Conservation (phyloP, 2,113 vertebrate genomes). For the Xenotilapia leptura region DNA sequence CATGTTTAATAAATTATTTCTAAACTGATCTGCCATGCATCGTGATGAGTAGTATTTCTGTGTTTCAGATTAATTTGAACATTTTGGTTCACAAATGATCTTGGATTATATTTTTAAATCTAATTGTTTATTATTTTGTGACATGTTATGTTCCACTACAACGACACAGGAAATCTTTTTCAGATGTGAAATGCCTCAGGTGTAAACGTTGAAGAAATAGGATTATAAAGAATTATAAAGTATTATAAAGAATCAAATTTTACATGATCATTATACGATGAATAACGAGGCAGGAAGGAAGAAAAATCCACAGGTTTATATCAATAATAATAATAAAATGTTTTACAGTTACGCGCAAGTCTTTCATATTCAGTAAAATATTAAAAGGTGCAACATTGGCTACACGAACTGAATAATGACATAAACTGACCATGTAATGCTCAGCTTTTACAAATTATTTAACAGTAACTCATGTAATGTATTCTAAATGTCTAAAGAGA, state of each 20-base stretch:
- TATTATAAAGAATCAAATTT: not conserved
- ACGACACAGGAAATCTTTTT: not conserved
- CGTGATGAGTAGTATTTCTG: not conserved
- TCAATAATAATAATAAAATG: not conserved
- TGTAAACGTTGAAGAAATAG: not conserved
- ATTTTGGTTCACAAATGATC: not conserved
- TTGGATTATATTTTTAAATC: not conserved
- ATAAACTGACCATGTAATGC: not conserved
- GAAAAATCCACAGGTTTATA: not conserved
- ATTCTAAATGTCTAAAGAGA: not conserved
- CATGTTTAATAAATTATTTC: not conserved
- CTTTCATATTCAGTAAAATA: not conserved
- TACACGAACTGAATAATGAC: not conserved
- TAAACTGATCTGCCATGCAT: not conserved
- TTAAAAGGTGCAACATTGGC: not conserved
- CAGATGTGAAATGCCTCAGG: not conserved
- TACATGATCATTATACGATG: not conserved
- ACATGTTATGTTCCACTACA: not conserved
- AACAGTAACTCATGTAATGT: not conserved
- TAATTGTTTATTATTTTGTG: not conserved
- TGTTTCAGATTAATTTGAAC: not conserved
- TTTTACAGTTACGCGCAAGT: accelerated
- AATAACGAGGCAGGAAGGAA: not conserved
- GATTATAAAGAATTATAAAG: not conserved
- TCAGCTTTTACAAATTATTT: not conserved